Percentiles rank a stretch among this genome's conserved stretches.
These are phyloP conservation scores for Salvelinus fontinalis DNA, from an alignment of 2,113 vertebrate species.

Conservation along the genomic window DNA sequence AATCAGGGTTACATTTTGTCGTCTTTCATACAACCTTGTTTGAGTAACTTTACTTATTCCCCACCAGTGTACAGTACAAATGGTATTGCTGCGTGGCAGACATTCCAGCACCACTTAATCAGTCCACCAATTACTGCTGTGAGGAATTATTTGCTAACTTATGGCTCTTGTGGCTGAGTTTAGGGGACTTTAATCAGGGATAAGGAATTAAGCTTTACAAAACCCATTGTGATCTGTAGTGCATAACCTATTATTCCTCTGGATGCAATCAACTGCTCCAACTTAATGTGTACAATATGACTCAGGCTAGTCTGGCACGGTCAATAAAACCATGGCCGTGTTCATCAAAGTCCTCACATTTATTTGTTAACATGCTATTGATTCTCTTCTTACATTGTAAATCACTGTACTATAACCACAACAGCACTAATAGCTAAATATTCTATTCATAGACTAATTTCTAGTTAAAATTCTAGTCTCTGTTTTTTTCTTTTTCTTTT, in stretches of 20 bases:
- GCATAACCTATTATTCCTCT: slow-evolving; percentile 8
- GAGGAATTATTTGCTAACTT: neutral
- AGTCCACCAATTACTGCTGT: neutral
- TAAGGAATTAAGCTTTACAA: slow-evolving; percentile 10
- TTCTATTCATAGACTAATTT: neutral
- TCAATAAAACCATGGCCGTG: neutral
- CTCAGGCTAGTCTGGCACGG: neutral
- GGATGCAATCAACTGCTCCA: neutral
- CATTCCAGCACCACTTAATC: neutral
- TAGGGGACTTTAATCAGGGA: neutral
- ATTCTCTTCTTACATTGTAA: neutral
- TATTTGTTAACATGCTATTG: slow-evolving; percentile 4
- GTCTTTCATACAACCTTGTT: neutral
- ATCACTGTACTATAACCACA: neutral
- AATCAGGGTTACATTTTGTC: neutral
- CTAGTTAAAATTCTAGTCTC: neutral
- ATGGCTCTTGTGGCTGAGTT: neutral
- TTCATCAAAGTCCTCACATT: neutral
- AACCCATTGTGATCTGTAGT: slow-evolving; percentile 1
- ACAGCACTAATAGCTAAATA: neutral
- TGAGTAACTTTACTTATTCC: neutral
- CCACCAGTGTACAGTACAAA: neutral
- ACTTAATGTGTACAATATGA: slow-evolving; percentile 8
- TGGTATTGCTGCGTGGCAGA: neutral
- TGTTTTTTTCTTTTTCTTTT: neutral